Percentiles rank a stretch among this genome's conserved stretches.
These are phyloP conservation scores for Macrosteles quadrilineatus DNA, from an alignment of 1,140 invertebrate genomes.

Conservation along the genomic window DNA sequence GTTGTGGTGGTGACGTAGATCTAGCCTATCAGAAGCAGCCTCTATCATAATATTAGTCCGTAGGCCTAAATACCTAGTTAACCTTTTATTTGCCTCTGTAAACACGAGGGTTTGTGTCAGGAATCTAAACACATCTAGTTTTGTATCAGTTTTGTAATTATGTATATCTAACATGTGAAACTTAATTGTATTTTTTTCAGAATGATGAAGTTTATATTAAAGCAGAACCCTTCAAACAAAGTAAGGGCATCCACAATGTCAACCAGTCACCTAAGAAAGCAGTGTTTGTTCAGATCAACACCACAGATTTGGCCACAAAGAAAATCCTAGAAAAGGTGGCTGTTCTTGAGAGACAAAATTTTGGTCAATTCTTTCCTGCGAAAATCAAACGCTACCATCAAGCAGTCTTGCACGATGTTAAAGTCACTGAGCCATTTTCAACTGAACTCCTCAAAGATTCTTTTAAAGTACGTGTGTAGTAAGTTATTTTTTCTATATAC, in stretches of 20 bases:
- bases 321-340: constrained; percentile 14
- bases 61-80: no score
- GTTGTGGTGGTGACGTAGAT: no score
- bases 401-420: not conserved
- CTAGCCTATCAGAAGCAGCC: no score
- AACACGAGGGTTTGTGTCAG: no score
- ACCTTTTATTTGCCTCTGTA: no score
- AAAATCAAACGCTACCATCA: constrained; percentile 2
- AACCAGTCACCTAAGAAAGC: constrained; percentile 19
- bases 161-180: no score
- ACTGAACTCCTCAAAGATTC: not conserved
- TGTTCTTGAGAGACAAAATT: constrained; percentile 5
- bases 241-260: not conserved
- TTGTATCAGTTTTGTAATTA: no score
- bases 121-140: no score
- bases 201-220: constrained; percentile 14
- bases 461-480: constrained; percentile 3
- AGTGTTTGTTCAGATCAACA: constrained; percentile 16
- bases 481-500: not conserved
- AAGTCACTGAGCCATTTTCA: constrained; percentile 1
- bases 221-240: constrained; percentile 8
- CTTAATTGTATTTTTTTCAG: not conserved
- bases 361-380: not conserved
- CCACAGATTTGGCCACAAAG: constrained; percentile 19
- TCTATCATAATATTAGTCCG: no score